Evolutionary conservation across 2,113 vertebrate species (phyloP), one percentile per base, ranked within the genome.

Genomic region (Neomonachus schauinslandi): DNA sequence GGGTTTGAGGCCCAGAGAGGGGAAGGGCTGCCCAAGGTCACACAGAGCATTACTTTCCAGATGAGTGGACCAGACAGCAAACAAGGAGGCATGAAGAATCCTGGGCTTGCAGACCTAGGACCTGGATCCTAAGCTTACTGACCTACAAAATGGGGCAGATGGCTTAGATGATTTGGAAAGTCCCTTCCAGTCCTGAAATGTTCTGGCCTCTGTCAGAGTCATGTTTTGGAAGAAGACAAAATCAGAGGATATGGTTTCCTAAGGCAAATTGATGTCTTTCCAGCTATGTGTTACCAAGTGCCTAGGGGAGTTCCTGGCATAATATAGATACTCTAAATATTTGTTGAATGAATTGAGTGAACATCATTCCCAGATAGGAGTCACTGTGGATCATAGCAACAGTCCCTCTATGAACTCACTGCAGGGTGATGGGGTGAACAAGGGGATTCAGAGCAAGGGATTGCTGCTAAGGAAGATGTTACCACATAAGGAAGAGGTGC

Each of bases 401-500:
- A 63, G 24, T 24, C 24, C n/a, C 14, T 90, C 49, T 77, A 0
- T 55, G 71, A 84, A 74, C 76, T 67, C 71, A 7, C 39, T 13
- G 2, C 15, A 55, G 79, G 65, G 57, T 85, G 36, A 26, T 0
- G 0, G 31, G 14, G 26, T 55, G 39, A 53, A 21, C 55, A 24
- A 1, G 22, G 16, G 18, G 42, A 8, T 59, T 19, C 82, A 63
- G 79, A 82, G 24, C 33, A 76, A 53, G 81, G 53, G n/a, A n/a
- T 7, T 14, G 22, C 46, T 33, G 3, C 51, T 33, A 9, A 46
- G 28, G 74, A 31, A 46, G 39, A 42, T 22, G 33, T 74, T 39
- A 9, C 72, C 36, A 1, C 0, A 0, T 0, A 2, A 42, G 21
- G 14, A 61, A 87, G 77, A 69, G 33, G 19, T 1, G 1, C 84